Evolutionary conservation across 2,113 vertebrate genomes (phyloP), one percentile per base, ranked within the genome.

Genomic region (Urocitellus parryii): DNA sequence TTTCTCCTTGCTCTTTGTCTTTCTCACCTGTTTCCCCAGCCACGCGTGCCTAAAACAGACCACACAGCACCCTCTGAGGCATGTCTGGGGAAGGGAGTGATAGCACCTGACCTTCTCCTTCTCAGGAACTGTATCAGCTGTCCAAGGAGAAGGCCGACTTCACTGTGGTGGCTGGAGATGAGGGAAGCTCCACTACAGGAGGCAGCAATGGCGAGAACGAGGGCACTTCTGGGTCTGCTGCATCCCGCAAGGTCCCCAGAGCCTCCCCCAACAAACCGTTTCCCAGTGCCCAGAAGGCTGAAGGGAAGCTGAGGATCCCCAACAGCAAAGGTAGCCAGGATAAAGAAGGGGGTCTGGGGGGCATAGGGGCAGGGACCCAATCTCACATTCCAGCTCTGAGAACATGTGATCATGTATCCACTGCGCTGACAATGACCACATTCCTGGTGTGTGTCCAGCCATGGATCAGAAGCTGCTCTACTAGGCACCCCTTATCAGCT

Each of bases 131-230:
- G 74, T 99, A 98, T 98, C 99, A 99, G 8, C 98, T 99, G 81
- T 99, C 99, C 22, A 99, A 99, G 96, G 99, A 99, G 97, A 99
- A 98, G 94, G 98, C 98, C 0, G 99, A 99, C 97, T 99, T 99
- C 85, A 98, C 94, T 17, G 98, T 99, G 61, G 98, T 91, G 0
- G 98, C 99, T 0, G 98, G 98, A 2, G 99, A 99, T 0, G 99
- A 99, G 81, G 99, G 99, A n/a, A 98, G 98, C 82, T 99, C 99
- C 3, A 91, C 97, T 0, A 98, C 99, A 0, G 99, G 98, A 78
- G 98, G 98, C 96, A 99, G 98, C 97, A 98, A 91, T 24, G 98
- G 99, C 0, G 99, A 99, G 98, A 99, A 99, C 0, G 99, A 98
- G 18, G 98, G 99, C 5, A 98, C 97, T 96, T 99, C 99, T 0